Evolutionary conservation across 2,797 vertebrate species (phyloP).

Genomic region (Helicolenus hilgendorfi): DNA sequence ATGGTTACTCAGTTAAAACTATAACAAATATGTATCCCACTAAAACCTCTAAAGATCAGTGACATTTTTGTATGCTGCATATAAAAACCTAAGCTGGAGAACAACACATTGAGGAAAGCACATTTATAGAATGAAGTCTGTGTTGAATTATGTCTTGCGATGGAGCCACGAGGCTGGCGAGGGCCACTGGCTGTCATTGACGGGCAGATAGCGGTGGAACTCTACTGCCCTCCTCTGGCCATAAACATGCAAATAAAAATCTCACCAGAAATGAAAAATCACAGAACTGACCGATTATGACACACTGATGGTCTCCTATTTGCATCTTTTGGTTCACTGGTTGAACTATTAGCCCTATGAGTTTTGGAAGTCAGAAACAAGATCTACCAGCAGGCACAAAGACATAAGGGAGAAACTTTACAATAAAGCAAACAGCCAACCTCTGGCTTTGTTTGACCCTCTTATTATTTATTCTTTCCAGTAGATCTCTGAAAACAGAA

Average conservation of each 20-base stretch:
- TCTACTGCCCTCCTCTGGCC: constrained; percentile 87
- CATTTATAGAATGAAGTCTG: constrained; percentile 47
- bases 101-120: constrained; percentile 45
- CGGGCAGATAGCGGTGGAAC: constrained; percentile 50
- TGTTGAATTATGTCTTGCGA: constrained; percentile 37
- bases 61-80: constrained; percentile 23
- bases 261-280: neutral
- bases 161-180: constrained; percentile 16
- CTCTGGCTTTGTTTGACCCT: constrained; percentile 73
- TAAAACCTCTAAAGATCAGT: neutral
- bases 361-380: constrained; percentile 78
- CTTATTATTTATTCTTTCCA: constrained; percentile 77
- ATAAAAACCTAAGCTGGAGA: constrained; percentile 16
- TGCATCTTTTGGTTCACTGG: constrained; percentile 51
- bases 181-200: neutral
- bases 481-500: constrained; percentile 70
- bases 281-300: constrained; percentile 2
- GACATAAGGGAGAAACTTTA: constrained; percentile 76
- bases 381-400: constrained; percentile 81
- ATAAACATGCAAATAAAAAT: constrained; percentile 13
- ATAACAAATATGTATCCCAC: constrained; percentile 6
- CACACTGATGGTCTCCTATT: constrained; percentile 15
- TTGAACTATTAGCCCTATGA: constrained; percentile 74
- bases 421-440: constrained; percentile 71
- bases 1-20: constrained; percentile 23